Evolutionary conservation across 2,113 vertebrate genomes (phyloP).

Genomic region (Gorilla gorilla): DNA sequence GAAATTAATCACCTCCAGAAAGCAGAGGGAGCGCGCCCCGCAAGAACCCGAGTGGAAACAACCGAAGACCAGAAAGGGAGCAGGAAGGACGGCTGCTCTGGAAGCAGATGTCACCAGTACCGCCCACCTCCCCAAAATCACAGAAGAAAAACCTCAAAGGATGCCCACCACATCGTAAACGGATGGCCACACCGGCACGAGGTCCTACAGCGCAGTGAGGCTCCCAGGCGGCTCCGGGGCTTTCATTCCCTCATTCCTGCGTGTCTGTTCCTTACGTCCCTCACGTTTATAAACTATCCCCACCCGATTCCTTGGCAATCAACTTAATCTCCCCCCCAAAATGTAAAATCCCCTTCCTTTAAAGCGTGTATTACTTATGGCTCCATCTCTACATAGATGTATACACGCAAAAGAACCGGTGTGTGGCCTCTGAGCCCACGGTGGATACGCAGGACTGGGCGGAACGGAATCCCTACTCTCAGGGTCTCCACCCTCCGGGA

Average conservation of each 20-base stretch:
- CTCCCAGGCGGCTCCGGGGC: no score
- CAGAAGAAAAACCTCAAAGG: background rate
- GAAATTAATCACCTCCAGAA: background rate
- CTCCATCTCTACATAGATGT: background rate
- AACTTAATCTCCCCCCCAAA: background rate
- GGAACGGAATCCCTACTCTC: background rate
- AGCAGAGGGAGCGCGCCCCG: no score
- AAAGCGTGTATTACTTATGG: no score
- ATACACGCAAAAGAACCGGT: fast-evolving
- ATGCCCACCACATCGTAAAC: background rate
- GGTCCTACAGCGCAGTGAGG: no score
- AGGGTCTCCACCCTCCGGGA: no score
- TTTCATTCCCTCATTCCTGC: fast-evolving
- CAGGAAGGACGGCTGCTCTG: background rate
- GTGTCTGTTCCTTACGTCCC: background rate
- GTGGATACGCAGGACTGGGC: background rate
- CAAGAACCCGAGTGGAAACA: background rate
- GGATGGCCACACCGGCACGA: background rate
- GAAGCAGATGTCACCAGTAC: background rate
- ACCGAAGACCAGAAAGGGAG: background rate
- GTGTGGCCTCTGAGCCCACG: background rate
- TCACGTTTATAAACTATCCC: background rate
- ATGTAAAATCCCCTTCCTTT: fast-evolving
- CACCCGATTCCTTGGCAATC: background rate
- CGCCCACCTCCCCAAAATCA: background rate